Base-by-base conservation (phyloP, 2,113 vertebrate genomes). In the Microcebus murinus region DNA sequence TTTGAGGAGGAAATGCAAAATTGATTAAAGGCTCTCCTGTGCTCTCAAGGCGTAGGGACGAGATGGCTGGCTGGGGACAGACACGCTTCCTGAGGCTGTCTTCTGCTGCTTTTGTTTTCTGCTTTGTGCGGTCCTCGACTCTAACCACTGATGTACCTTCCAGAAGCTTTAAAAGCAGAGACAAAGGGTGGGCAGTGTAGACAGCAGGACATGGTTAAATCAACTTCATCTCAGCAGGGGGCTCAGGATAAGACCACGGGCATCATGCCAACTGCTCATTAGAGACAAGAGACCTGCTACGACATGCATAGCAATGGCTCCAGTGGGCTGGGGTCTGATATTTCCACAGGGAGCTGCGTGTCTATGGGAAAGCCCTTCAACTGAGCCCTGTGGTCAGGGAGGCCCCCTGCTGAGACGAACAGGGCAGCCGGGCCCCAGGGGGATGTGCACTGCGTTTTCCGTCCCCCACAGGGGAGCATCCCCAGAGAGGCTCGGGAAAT, bases 181-280 rank as follows among this genome's bases (percentile, higher is more conserved):
- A 71, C 79, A 42, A 70, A 84, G 74, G 20, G 57, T 79, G 39
- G 73, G 71, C 2, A 0, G 36, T 36, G 7, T 55, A 65, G 95
- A 20, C 63, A 76, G 86, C 48, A 52, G 74, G 96, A 23, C 74
- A 1, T 18, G 50, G 83, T 65, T 96, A 84, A 95, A 93, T 89
- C 83, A 57, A 55, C 93, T 96, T 36, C 45, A 27, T 71, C 83
- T 85, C 93, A 11, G 50, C 63, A 10, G 68, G 85, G n/a, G 80
- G 4, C 50, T 77, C 23, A 1, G 57, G 79, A 52, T 2, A 34
- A 45, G 50, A 67, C 77, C 59, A 0, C 0, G n/a, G 96, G 88
- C 10, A 29, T 1, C 42, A 0, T 10, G 85, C 96, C 91, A 91
- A 1, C 36, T n/a, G 36, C 87, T 97, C 87, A 57, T 93, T 87